phyloP scores from a whole-genome alignment of 2,113 vertebrate genomes.

The Coptodon rendalli region DNA sequence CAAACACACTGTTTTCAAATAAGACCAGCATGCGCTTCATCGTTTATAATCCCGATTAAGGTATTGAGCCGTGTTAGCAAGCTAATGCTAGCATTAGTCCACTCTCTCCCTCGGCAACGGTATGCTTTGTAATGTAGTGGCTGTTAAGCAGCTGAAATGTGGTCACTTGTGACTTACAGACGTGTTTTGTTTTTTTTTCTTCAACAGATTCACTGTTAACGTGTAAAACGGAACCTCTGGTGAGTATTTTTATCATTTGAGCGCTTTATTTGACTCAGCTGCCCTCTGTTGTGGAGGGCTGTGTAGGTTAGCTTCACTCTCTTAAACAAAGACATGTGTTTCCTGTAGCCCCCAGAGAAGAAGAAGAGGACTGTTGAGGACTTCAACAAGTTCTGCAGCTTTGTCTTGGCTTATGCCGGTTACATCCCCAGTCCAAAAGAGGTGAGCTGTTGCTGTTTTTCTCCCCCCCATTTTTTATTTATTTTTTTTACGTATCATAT shows the following conservation, averaged over 20 bases:
- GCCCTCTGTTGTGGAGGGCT: not conserved
- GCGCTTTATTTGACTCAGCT: not conserved
- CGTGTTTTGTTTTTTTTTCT: not conserved
- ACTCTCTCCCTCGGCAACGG: not conserved
- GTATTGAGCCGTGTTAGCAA: conserved; percentile 6
- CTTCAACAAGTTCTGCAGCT: conserved; percentile 91
- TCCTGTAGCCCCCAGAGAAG: conserved; percentile 79
- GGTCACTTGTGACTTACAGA: not conserved
- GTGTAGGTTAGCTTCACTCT: not conserved
- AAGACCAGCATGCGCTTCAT: not conserved
- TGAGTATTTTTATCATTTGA: conserved; percentile 40
- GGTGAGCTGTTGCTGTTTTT: conserved; percentile 58
- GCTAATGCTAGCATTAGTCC: conserved; percentile 21
- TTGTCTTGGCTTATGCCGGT: conserved; percentile 85
- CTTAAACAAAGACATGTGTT: not conserved
- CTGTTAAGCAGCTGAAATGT: not conserved
- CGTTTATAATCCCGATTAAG: not conserved
- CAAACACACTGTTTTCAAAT: not conserved
- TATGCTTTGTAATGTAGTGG: not conserved
- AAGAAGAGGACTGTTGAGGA: conserved; percentile 86
- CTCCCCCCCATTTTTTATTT: not conserved
- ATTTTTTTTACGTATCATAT: not conserved
- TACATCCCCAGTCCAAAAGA: conserved; percentile 86
- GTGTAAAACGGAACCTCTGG: conserved; percentile 77
- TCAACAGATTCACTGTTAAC: conserved; percentile 74